Conservation (phyloP, 1,140 invertebrate genomes). For the Zaprionus gabonicus region DNA sequence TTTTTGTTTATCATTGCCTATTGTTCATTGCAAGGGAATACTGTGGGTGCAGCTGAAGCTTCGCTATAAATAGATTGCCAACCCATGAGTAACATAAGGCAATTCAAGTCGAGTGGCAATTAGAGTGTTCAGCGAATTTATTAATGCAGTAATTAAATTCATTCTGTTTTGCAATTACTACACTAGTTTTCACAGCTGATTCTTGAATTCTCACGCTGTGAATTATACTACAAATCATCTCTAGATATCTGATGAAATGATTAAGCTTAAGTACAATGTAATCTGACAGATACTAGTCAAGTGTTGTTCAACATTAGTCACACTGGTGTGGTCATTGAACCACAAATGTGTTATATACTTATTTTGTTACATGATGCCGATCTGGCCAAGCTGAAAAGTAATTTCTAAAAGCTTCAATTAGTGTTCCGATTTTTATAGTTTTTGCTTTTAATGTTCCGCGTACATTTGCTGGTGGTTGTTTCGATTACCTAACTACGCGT, state of each 20-base stretch:
- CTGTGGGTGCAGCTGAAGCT: not conserved
- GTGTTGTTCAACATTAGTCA: not conserved
- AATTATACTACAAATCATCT: not conserved
- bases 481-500: slow-evolving; percentile 53
- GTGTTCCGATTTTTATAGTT: slow-evolving; percentile 18
- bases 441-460: slow-evolving; percentile 23
- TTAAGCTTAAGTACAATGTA: not conserved
- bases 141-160: slow-evolving; percentile 12
- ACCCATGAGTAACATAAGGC: slow-evolving; percentile 9
- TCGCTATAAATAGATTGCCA: not conserved
- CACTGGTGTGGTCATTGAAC: slow-evolving; percentile 16
- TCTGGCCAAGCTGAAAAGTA: not conserved
- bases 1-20: not conserved
- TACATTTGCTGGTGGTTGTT: slow-evolving; percentile 25
- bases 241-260: not conserved
- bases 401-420: slow-evolving; percentile 13
- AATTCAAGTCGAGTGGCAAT: not conserved
- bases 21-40: not conserved
- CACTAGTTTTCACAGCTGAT: not conserved
- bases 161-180: not conserved
- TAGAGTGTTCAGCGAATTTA: not conserved
- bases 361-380: not conserved
- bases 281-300: not conserved
- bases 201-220: not conserved
- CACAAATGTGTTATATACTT: not conserved